Percentiles rank a stretch among this genome's conserved stretches.
Conservation (phyloP, 2,797 vertebrate species). For the Dryobates pubescens region DNA sequence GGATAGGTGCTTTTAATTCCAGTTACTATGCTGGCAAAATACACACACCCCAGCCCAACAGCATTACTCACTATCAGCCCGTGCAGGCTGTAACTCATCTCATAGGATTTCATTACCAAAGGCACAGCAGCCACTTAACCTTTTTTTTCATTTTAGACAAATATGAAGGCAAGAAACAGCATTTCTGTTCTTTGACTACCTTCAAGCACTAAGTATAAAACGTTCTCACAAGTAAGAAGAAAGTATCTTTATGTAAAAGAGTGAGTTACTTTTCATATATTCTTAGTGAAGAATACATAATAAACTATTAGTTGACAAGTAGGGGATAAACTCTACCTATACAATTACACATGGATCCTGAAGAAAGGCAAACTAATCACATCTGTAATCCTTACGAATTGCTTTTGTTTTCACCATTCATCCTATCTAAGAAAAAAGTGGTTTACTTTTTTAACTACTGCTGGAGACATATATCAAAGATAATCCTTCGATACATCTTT, state of each 20-base stretch:
- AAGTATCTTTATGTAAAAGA: not conserved
- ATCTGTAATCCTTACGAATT: constrained; percentile 40
- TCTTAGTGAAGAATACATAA: constrained; percentile 77
- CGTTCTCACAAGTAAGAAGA: not conserved
- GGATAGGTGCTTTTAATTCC: not conserved
- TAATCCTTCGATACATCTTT: not conserved
- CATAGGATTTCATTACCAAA: not conserved
- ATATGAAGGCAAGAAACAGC: not conserved
- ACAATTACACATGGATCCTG: constrained; percentile 2
- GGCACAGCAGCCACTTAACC: not conserved
- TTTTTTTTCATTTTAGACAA: not conserved
- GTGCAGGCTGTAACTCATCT: not conserved
- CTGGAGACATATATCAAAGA: not conserved
- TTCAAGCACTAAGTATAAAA: not conserved
- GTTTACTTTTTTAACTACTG: not conserved
- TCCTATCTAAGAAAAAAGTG: not conserved
- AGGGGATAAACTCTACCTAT: constrained; percentile 61
- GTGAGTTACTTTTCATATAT: not conserved
- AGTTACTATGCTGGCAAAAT: not conserved
- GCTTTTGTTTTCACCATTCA: constrained; percentile 33
- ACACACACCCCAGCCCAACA: not conserved
- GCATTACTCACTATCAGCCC: not conserved
- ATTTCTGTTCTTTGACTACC: not conserved
- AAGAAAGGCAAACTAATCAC: constrained; percentile 56
- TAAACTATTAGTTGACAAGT: constrained; percentile 81